A percentile compares a stretch with the other conserved stretches of the same genome.
These are phyloP conservation scores for Mactromeris polynyma DNA, from an alignment of 2,888 invertebrate genomes.

Conservation along the genomic window DNA sequence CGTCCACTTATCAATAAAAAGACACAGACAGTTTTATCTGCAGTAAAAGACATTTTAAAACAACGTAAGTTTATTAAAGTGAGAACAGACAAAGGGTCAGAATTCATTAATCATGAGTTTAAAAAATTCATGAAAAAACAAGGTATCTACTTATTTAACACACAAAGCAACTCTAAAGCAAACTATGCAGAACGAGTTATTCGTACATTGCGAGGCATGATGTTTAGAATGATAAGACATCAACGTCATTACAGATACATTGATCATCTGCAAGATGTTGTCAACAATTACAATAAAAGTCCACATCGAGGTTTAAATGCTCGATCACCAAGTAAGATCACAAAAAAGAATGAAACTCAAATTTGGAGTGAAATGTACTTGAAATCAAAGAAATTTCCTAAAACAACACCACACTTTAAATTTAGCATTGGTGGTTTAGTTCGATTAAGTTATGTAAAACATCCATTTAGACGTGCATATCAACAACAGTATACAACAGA, in stretches of 20 bases:
- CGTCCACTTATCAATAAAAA: slow-evolving; percentile 51
- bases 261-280: slow-evolving; percentile 50
- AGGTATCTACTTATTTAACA: slow-evolving; percentile 49
- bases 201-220: slow-evolving; percentile 48
- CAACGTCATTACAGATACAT: slow-evolving; percentile 58
- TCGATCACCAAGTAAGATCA: slow-evolving; percentile 36
- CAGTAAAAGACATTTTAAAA: slow-evolving; percentile 50
- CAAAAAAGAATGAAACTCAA: slow-evolving; percentile 45
- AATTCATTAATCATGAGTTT: slow-evolving; percentile 53
- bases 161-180: slow-evolving; percentile 44
- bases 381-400: slow-evolving; percentile 33
- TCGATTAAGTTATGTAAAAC: slow-evolving; percentile 52
- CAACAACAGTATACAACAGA: slow-evolving; percentile 59
- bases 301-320: slow-evolving; percentile 50
- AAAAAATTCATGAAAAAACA: slow-evolving; percentile 53
- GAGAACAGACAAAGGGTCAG: slow-evolving; percentile 45
- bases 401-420: slow-evolving; percentile 25
- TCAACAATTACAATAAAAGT: slow-evolving; percentile 41
- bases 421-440: slow-evolving; percentile 47
- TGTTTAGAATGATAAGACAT: slow-evolving; percentile 57
- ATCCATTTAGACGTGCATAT: slow-evolving; percentile 55
- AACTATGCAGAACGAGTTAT: slow-evolving; percentile 53
- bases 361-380: slow-evolving; percentile 52
- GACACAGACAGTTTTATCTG: slow-evolving; percentile 43
- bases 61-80: slow-evolving; percentile 40